Evolutionary conservation across 2,888 invertebrate species (phyloP).

Genomic region (Panopea generosa): DNA sequence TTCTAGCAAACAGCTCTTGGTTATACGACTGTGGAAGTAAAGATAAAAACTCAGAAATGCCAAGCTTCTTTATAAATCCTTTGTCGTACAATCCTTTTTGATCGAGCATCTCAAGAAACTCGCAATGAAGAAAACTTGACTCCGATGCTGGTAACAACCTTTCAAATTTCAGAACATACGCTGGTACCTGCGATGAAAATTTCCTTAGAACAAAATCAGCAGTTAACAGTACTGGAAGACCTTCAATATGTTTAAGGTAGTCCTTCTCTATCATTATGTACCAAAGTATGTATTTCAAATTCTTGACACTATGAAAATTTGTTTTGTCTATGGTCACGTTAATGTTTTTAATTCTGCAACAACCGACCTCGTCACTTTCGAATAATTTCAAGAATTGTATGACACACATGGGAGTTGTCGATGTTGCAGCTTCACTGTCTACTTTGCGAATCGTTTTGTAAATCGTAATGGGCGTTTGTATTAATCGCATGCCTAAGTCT

Average conservation of each 20-base stretch:
- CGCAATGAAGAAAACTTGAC: constrained; percentile 33
- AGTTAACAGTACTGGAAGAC: constrained; percentile 58
- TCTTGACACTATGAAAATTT: constrained; percentile 8
- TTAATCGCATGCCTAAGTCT: constrained; percentile 44
- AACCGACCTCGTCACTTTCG: not conserved
- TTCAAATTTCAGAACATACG: constrained; percentile 30
- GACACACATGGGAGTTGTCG: constrained; percentile 30
- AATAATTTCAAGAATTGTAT: constrained; percentile 45
- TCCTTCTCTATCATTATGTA: constrained; percentile 25
- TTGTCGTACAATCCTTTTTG: not conserved
- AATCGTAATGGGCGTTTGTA: constrained; percentile 39
- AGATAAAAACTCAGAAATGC: constrained; percentile 3
- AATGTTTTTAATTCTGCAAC: constrained; percentile 8
- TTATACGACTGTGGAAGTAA: not conserved
- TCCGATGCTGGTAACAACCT: constrained; percentile 33
- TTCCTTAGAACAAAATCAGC: constrained; percentile 24
- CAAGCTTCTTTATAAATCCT: constrained; percentile 4
- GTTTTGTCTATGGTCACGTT: constrained; percentile 21
- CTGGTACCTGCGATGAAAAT: constrained; percentile 12
- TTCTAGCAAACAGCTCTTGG: not conserved
- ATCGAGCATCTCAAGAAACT: constrained; percentile 11
- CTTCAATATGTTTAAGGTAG: constrained; percentile 29
- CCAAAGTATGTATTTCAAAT: constrained; percentile 23
- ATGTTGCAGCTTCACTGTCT: not conserved
- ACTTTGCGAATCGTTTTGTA: constrained; percentile 21